Base-by-base conservation (phyloP, 2,113 vertebrate species). In the Larimichthys polyactis region DNA sequence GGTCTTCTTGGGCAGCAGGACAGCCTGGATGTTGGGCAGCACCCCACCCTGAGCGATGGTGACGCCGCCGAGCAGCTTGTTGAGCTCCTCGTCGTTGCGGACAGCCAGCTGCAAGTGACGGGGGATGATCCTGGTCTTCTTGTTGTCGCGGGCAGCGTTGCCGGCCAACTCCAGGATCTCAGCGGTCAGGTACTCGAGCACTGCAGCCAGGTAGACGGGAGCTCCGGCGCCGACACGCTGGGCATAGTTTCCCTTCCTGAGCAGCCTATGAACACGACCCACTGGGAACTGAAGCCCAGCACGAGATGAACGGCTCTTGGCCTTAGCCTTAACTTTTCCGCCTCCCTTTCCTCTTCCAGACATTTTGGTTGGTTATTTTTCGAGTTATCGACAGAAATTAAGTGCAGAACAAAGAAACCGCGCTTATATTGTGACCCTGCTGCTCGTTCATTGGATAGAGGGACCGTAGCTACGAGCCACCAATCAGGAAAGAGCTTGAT, bases 361-460 rank as follows among this genome's bases (percentile, higher is more conserved):
- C 49, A 52, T 52, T 2, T 20, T 9, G 14, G 15, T 8, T 49
- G 4, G 4, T 4, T 16, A 14, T 15, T 48, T 4, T 48, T 14
- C 4, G 11, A 16, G 46, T 49, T 16, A 49, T 12, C 44, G 11
- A 11, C 12, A 46, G 12, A 49, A 49, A 5, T 16, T 15, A 0
- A 16, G 0, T 15, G 1, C 1, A 5, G 1, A 5, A 1, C 0
- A 0, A 2, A 5, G 48, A 49, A 4, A 4, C 48, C 5, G 48
- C 4, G 16, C 4, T 49, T 16, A 49, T 49, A 49, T 5, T 16
- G 12, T 5, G 15, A 49, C 15, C 4, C 15, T 5, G 12, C 48
- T 49, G 48, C 48, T 15, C 48, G 48, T 16, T 49, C 48, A 49
- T 49, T 49, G 48, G 48, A 5, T 16, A 17, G 14, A 49, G 4